Percentiles rank a stretch among this genome's conserved stretches.
Evolutionary conservation across 2,113 vertebrate species (phyloP).

Genomic region (Bujurquina vittata): DNA sequence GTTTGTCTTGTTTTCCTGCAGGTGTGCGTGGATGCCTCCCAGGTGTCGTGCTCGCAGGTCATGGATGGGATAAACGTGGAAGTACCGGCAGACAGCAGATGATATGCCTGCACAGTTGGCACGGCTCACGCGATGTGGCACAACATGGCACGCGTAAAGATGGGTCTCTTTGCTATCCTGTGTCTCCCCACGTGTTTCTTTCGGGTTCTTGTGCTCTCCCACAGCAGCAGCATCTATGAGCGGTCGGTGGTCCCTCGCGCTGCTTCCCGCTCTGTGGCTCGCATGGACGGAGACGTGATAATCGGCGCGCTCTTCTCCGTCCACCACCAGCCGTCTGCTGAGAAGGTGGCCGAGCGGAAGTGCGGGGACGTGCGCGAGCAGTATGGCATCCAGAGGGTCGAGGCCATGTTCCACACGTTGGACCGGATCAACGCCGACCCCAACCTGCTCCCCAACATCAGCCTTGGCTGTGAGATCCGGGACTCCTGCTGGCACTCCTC

Average conservation of each 20-base stretch:
- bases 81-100: conserved; percentile 55
- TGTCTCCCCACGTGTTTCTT: conserved; percentile 81
- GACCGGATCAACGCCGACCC: conserved; percentile 96
- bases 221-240: conserved; percentile 73
- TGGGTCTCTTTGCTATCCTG: conserved; percentile 82
- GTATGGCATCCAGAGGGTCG: conserved; percentile 97
- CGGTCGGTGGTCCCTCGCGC: conserved; percentile 81
- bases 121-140: conserved; percentile 72
- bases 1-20: conserved; percentile 44
- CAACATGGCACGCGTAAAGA: conserved; percentile 83
- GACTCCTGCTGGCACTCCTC: conserved; percentile 99
- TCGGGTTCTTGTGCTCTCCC: conserved; percentile 54
- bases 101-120: conserved; percentile 70
- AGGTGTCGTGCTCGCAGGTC: conserved; percentile 46
- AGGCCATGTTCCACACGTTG: conserved; percentile 98
- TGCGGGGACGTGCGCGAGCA: conserved; percentile 98
- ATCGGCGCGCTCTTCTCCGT: conserved; percentile 98
- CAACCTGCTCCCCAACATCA: conserved; percentile 93
- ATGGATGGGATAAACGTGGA: conserved; percentile 70
- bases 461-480: conserved; percentile 95
- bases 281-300: conserved; percentile 97
- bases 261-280: conserved; percentile 89
- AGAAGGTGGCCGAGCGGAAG: conserved; percentile 95
- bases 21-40: conserved; percentile 62
- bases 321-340: conserved; percentile 96